Conservation (phyloP, 2,888 invertebrate genomes). For the Deilephila elpenor region DNA sequence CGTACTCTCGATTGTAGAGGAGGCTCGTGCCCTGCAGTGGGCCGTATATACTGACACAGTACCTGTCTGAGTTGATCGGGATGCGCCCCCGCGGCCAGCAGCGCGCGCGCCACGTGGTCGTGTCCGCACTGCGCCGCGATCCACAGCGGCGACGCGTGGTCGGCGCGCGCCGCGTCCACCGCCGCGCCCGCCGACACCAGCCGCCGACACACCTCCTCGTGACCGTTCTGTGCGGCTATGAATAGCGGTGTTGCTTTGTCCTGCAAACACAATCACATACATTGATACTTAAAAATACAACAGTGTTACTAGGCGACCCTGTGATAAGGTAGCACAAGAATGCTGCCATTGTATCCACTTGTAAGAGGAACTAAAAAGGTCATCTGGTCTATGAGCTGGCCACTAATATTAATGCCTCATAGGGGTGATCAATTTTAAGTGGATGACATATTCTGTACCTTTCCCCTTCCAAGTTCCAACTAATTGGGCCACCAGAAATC, state of each 20-base stretch:
- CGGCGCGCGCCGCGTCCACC: conserved; percentile 90
- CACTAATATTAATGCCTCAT: too few species aligned
- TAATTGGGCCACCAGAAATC: neutral
- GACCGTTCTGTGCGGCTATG: conserved; percentile 97
- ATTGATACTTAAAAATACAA: too few species aligned
- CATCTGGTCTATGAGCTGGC: too few species aligned
- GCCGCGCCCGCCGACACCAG: conserved; percentile 90
- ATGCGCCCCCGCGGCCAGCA: conserved; percentile 91
- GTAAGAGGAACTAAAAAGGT: too few species aligned
- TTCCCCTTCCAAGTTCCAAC: too few species aligned
- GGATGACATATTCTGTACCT: too few species aligned
- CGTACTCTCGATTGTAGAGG: too few species aligned
- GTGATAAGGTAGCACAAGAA: too few species aligned
- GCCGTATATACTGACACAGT: conserved; percentile 43
- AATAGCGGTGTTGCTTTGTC: conserved; percentile 96
- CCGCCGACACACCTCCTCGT: conserved; percentile 90
- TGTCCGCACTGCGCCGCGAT: conserved; percentile 98
- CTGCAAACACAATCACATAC: conserved; percentile 72
- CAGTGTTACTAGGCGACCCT: too few species aligned
- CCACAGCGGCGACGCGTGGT: conserved; percentile 96
- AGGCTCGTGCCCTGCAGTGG: too few species aligned
- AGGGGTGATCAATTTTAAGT: too few species aligned
- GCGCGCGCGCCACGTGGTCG: conserved; percentile 89
- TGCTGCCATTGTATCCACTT: neutral
- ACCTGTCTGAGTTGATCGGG: conserved; percentile 93